phyloP scores from a whole-genome alignment of 2,113 vertebrate species.

The Nycticorax nycticorax region DNA sequence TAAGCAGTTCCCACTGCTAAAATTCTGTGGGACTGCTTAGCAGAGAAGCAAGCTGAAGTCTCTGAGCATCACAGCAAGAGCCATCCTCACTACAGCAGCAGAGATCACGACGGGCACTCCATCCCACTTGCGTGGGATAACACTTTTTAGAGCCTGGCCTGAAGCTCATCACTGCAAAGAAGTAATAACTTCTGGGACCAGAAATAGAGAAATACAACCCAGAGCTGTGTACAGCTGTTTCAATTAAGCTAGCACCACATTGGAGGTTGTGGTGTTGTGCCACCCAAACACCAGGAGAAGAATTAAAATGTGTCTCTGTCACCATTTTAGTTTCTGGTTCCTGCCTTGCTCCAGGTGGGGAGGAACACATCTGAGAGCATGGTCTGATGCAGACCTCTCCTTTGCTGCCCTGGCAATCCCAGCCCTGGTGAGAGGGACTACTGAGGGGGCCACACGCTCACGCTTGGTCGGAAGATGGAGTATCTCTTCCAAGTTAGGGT shows the following conservation, averaged over 20 bases:
- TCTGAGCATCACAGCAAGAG: background rate
- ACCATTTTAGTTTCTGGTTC: background rate
- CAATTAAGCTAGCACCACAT: rapidly evolving
- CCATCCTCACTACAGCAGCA: background rate
- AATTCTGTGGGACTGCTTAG: background rate
- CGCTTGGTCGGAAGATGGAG: background rate
- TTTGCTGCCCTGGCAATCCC: background rate
- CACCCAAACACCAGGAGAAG: background rate
- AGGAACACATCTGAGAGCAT: background rate
- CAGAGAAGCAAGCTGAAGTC: background rate
- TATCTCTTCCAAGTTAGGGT: background rate
- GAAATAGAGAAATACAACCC: background rate
- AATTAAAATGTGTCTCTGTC: background rate
- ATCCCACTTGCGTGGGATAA: background rate
- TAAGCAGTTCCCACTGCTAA: background rate
- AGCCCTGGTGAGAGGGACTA: background rate
- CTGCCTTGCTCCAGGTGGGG: background rate
- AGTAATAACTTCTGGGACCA: background rate
- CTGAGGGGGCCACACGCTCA: no score
- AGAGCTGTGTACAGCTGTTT: background rate
- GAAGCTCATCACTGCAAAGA: background rate
- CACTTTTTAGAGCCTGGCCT: background rate
- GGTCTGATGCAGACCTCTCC: background rate
- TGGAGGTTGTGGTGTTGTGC: background rate
- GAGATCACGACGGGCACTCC: rapidly evolving